A percentile compares a stretch with the other conserved stretches of the same genome.
These are phyloP conservation scores for Synodontis membranacea DNA, from an alignment of 2,113 vertebrate genomes.

Conservation along the genomic window DNA sequence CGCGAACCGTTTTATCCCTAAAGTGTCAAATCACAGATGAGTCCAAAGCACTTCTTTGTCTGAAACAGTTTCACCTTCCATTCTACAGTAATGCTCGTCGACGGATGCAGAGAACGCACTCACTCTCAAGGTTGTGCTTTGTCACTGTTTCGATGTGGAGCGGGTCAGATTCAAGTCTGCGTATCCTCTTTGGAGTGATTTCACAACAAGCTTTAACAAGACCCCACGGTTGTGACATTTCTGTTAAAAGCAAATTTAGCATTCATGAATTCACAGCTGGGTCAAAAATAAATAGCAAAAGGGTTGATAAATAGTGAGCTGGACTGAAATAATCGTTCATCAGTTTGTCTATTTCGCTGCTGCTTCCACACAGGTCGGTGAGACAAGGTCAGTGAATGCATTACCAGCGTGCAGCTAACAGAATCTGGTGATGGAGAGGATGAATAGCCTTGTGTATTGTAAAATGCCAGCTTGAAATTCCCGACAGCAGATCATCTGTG, in stretches of 20 bases:
- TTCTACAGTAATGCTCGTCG: too few species aligned
- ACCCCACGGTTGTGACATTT: neutral
- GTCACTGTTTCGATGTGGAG: neutral
- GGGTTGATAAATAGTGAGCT: constrained; percentile 50
- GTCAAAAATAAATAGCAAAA: constrained; percentile 40
- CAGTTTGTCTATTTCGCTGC: constrained; percentile 45
- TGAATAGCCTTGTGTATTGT: neutral
- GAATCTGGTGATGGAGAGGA: neutral
- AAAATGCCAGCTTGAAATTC: neutral
- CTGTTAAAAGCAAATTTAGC: constrained; percentile 43
- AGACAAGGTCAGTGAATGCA: constrained; percentile 45
- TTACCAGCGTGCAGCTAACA: constrained; percentile 15
- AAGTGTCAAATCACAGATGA: neutral
- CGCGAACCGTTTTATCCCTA: neutral
- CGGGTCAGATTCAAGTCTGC: neutral
- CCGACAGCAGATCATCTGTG: neutral
- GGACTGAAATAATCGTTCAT: constrained; percentile 43
- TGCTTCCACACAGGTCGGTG: constrained; percentile 31
- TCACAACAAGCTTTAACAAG: constrained; percentile 36
- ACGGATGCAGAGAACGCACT: neutral
- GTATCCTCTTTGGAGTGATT: neutral
- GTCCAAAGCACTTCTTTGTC: neutral
- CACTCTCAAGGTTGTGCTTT: neutral
- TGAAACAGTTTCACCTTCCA: neutral
- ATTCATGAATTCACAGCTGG: constrained; percentile 55